A percentile compares a stretch with the other conserved stretches of the same genome.
These are phyloP conservation scores for Bedellia somnulentella DNA, from an alignment of 2,888 invertebrate genomes.

Conservation along the genomic window DNA sequence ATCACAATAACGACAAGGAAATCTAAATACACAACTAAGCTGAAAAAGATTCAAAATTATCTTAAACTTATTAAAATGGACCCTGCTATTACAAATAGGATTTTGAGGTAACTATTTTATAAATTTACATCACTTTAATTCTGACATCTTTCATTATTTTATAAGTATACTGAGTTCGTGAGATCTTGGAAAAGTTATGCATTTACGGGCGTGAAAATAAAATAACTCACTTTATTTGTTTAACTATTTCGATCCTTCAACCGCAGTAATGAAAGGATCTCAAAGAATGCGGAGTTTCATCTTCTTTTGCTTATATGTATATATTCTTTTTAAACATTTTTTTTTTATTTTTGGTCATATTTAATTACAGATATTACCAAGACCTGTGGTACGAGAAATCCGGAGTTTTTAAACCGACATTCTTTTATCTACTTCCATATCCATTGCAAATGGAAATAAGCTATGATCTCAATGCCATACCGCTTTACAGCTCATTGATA, in stretches of 20 bases:
- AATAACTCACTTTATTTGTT: too few species aligned
- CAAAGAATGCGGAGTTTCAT: too few species aligned
- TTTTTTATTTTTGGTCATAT: conserved; percentile 6
- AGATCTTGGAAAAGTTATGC: too few species aligned
- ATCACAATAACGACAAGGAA: conserved; percentile 48
- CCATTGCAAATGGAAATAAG: conserved; percentile 55
- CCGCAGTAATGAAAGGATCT: too few species aligned
- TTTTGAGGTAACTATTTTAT: conserved; percentile 29
- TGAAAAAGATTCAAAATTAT: conserved; percentile 44
- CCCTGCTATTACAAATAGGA: conserved; percentile 30
- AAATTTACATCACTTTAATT: too few species aligned
- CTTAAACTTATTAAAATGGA: conserved; percentile 43
- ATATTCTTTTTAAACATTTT: too few species aligned
- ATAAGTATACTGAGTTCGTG: too few species aligned
- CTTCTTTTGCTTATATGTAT: too few species aligned
- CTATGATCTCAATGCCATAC: conserved; percentile 52
- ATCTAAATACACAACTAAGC: conserved; percentile 39
- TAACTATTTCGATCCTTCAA: too few species aligned
- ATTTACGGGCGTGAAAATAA: too few species aligned
- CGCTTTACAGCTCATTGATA: conserved; percentile 49
- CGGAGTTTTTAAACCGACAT: conserved; percentile 43
- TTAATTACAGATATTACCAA: conserved; percentile 54
- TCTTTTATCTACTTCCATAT: conserved; percentile 38
- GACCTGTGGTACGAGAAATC: conserved; percentile 56
- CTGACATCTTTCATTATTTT: too few species aligned